Base-by-base conservation (phyloP, 2,888 invertebrate species). In the Suillia variegata region DNA sequence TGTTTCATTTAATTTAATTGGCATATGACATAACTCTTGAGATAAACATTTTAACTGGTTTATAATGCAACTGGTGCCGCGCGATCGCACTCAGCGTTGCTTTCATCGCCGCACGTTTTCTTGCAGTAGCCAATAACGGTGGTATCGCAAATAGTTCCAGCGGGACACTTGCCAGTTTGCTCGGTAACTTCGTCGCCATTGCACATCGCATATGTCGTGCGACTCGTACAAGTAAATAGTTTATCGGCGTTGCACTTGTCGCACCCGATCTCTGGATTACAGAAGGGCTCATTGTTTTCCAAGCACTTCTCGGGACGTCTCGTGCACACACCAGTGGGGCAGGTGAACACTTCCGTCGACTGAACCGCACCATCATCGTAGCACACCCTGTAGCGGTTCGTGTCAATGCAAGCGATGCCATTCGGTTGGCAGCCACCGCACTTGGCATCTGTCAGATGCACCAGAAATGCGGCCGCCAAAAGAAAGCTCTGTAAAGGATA, bases 141-240 rank as follows among this genome's bases (percentile, higher is more conserved):
- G 0, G 65, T 55, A 57, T 63, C 63, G 54, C 77, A 77, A 3
- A 62, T 22, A 10, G 57, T 61, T 18, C 55, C 63, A 0, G n/a
- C 12, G 2, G 71, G 73, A 24, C 77, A 78, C 1, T 26, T 24
- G 2, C 58, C 65, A 13, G 57, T 42, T 12, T 54, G 31, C 1
- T 22, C 21, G 1, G 57, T 63, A 17, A 65, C 13, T 0, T 10
- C 8, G 1, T 4, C 24, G 15, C 64, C 67, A n/a, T 68, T 6
- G 58, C 77, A 77, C 64, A 62, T 59, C 3, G 59, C 68, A 54
- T 69, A 77, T 12, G 62, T 60, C 2, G 65, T 73, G 51, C 67
- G 67, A 48, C 74, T 75, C 42, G 72, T 75, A 61, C 77, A 77
- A 24, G 70, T 63, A 57, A 77, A 77, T 17, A 70, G 17, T 2